phyloP scores from a whole-genome alignment of 1,140 invertebrate species.

The Drosophila suzukii region DNA sequence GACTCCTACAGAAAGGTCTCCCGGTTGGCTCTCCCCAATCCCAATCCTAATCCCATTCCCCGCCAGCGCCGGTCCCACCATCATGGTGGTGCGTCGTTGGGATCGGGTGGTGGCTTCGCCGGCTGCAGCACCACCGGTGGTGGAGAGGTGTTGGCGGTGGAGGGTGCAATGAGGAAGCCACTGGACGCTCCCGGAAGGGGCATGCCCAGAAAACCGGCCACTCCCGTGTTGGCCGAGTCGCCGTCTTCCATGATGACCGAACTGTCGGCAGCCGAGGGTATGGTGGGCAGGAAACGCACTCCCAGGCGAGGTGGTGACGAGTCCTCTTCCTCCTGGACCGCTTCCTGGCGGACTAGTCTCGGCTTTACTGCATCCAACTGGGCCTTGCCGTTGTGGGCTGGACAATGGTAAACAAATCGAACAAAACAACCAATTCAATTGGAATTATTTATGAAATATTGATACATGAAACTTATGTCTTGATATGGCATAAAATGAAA shows the following conservation, averaged over 20 bases:
- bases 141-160: background rate
- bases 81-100: constrained; percentile 72
- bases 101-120: constrained; percentile 69
- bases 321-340: constrained; percentile 89
- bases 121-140: constrained; percentile 47
- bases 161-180: constrained; percentile 61
- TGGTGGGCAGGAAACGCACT: constrained; percentile 90
- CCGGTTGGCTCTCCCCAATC: constrained; percentile 18
- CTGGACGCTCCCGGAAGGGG: constrained; percentile 66
- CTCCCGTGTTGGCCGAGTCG: constrained; percentile 61
- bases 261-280: constrained; percentile 92
- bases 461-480: no score
- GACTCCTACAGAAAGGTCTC: constrained; percentile 58
- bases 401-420: background rate
- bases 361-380: constrained; percentile 84
- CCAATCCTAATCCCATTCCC: background rate
- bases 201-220: constrained; percentile 60
- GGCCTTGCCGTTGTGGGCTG: constrained; percentile 75
- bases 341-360: constrained; percentile 90
- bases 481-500: no score
- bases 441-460: no score
- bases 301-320: constrained; percentile 88
- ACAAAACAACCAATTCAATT: background rate
- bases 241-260: constrained; percentile 90
- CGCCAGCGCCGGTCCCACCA: constrained; percentile 51